Conservation (phyloP, 1,140 invertebrate species). For the Drosophila tani region DNA sequence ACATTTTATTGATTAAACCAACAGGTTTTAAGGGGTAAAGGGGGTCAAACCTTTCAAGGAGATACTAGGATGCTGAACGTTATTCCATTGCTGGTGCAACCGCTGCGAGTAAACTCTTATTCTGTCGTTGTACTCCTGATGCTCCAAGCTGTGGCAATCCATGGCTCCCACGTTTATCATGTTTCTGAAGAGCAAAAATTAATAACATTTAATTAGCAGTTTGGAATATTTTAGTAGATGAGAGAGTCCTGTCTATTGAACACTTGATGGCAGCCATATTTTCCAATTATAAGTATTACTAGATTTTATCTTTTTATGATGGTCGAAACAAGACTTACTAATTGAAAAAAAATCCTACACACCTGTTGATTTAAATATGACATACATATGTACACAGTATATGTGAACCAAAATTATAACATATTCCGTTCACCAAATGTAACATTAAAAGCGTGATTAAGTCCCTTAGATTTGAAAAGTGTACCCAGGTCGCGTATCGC, state of each 20-base stretch:
- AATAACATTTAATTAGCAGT: background rate
- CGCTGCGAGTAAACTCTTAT: conserved; percentile 89
- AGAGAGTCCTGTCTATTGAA: background rate
- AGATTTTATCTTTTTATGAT: no score
- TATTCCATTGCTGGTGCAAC: conserved; percentile 86
- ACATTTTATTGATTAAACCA: background rate
- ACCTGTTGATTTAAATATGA: no score
- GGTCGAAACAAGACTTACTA: no score
- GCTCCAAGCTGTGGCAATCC: conserved; percentile 91
- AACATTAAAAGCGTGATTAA: no score
- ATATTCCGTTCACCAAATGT: no score
- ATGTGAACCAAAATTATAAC: no score
- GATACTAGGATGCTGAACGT: conserved; percentile 68
- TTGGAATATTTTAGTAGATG: background rate
- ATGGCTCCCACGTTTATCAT: conserved; percentile 93
- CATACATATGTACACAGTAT: no score
- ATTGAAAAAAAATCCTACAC: no score
- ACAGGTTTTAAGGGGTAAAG: background rate
- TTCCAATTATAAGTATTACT: background rate
- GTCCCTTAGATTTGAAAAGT: no score
- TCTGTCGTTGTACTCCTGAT: conserved; percentile 92
- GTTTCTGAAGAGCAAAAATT: conserved; percentile 86
- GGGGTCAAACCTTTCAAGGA: conserved; percentile 52
- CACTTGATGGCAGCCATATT: background rate
- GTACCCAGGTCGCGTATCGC: background rate